Evolutionary conservation across 2,113 vertebrate genomes (phyloP).

Genomic region (Rhinopithecus roxellana): DNA sequence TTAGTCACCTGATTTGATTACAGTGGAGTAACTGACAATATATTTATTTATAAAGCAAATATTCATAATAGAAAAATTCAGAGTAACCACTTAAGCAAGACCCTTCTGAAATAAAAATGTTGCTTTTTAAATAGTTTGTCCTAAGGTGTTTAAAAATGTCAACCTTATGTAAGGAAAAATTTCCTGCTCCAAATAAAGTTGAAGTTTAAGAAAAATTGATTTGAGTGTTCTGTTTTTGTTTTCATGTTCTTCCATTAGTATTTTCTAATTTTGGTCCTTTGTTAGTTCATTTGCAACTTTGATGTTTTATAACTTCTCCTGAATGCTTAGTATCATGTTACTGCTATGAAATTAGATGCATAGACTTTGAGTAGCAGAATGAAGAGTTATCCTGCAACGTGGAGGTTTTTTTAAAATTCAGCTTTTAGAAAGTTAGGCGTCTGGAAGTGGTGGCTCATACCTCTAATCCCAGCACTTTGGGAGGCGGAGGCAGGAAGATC

Average conservation of each 20-base stretch:
- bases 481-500: no score
- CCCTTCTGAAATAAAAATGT: constrained; percentile 49
- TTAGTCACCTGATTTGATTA: constrained; percentile 15
- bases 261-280: neutral
- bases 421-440: neutral
- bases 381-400: neutral
- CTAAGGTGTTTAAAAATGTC: constrained; percentile 46
- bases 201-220: constrained; percentile 67
- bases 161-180: constrained; percentile 68
- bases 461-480: no score
- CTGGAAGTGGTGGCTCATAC: no score
- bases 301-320: neutral
- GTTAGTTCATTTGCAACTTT: rapidly evolving
- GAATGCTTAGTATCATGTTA: neutral
- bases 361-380: neutral
- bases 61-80: constrained; percentile 27
- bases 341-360: neutral
- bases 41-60: constrained; percentile 68
- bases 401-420: neutral
- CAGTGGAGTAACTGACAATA: constrained; percentile 15
- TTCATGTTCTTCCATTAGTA: constrained; percentile 20
- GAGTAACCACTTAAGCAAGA: constrained; percentile 24
- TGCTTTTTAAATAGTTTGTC: constrained; percentile 58
- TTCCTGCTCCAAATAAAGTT: constrained; percentile 81
- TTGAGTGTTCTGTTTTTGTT: neutral